phyloP scores from a whole-genome alignment of 2,888 invertebrate species.

The Tenthredo distinguenda region DNA sequence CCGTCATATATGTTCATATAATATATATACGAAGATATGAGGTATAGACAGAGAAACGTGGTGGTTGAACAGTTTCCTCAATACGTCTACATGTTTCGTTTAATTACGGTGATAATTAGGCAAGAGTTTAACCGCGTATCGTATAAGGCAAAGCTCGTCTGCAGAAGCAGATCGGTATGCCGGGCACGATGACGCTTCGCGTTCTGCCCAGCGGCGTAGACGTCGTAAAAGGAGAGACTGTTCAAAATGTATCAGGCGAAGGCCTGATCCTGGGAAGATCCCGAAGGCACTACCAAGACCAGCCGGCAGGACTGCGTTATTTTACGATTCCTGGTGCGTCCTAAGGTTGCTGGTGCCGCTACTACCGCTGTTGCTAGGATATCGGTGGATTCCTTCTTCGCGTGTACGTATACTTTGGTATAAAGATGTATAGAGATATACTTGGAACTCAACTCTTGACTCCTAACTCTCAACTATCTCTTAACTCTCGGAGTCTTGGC shows the following conservation, averaged over 20 bases:
- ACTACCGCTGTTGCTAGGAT: not conserved
- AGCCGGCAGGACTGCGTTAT: constrained; percentile 32
- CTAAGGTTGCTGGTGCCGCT: not conserved
- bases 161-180: constrained; percentile 36
- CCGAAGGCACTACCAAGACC: constrained; percentile 44
- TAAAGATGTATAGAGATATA: not conserved
- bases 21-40: not conserved
- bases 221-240: constrained; percentile 46
- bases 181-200: constrained; percentile 45
- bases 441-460: not conserved
- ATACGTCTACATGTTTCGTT: constrained; percentile 7
- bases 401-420: not conserved
- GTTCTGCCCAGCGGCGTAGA: constrained; percentile 47
- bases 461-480: constrained; percentile 27
- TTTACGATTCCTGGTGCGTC: constrained; percentile 48
- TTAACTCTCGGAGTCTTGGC: constrained; percentile 10
- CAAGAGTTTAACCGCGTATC: constrained; percentile 15
- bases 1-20: not conserved
- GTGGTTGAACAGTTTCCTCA: constrained; percentile 1
- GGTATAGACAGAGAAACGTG: not conserved
- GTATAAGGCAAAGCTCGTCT: constrained; percentile 29
- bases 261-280: constrained; percentile 46
- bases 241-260: constrained; percentile 51
- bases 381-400: constrained; percentile 20
- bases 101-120: constrained; percentile 36